A percentile compares a stretch with the other conserved stretches of the same genome.
phyloP scores from a whole-genome alignment of 1,140 invertebrate genomes.

The Chrysomallon squamiferum region DNA sequence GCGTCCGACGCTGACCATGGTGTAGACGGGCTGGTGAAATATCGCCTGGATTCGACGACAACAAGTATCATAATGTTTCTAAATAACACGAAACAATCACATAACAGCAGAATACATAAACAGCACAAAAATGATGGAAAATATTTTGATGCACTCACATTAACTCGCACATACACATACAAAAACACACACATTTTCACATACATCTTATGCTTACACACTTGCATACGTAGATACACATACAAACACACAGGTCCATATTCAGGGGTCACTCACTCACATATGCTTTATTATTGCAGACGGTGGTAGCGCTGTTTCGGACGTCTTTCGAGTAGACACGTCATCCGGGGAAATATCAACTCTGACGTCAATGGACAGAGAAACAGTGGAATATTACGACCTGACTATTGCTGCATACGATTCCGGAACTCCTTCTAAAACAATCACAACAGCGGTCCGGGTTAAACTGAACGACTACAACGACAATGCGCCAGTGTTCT shows the following conservation, averaged over 20 bases:
- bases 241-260: background rate
- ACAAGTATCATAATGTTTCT: background rate
- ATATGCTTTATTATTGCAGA: no score
- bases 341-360: slow-evolving; percentile 23
- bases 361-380: slow-evolving; percentile 13
- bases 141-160: background rate
- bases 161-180: no score
- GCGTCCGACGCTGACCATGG: slow-evolving; percentile 37
- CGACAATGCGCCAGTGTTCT: slow-evolving; percentile 30
- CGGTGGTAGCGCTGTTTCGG: background rate
- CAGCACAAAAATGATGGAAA: background rate
- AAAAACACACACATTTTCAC: background rate
- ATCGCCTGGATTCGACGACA: slow-evolving; percentile 10
- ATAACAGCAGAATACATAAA: background rate
- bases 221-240: background rate
- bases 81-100: background rate
- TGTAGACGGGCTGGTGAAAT: slow-evolving; percentile 18
- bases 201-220: background rate
- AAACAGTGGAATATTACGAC: slow-evolving; percentile 26
- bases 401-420: slow-evolving; percentile 21
- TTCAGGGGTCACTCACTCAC: no score
- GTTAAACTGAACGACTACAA: slow-evolving; percentile 21
- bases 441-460: slow-evolving; percentile 1
- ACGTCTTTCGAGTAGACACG: slow-evolving; percentile 24
- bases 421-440: slow-evolving; percentile 8